Evolutionary conservation across 2,113 vertebrate species (phyloP).

Genomic region (Procapra przewalskii): DNA sequence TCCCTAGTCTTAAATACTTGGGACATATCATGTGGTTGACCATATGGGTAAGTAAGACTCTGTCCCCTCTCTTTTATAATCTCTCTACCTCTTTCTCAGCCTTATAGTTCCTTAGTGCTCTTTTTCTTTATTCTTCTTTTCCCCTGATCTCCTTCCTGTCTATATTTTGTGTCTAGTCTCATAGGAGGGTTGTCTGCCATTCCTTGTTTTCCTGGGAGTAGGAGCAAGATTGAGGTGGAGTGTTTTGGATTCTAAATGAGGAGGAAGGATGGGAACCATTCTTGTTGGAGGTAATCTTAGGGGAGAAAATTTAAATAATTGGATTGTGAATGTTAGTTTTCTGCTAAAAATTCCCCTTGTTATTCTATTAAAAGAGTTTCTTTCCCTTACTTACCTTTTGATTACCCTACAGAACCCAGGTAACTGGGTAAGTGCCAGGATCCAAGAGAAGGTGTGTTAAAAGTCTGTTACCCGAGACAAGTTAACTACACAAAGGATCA

Average conservation of each 20-base stretch:
- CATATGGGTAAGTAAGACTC: not conserved
- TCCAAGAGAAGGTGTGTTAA: not conserved
- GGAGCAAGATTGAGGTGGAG: not conserved
- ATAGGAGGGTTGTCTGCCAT: not conserved
- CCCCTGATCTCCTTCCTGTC: not conserved
- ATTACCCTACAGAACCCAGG: not conserved
- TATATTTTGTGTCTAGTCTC: not conserved
- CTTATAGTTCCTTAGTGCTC: not conserved
- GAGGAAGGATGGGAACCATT: not conserved
- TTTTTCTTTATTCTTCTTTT: not conserved
- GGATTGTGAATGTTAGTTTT: slow-evolving; percentile 18
- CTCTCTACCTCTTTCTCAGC: not conserved
- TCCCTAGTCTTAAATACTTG: not conserved
- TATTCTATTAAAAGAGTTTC: not conserved
- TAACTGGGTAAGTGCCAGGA: not conserved
- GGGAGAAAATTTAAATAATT: not conserved
- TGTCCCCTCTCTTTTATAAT: not conserved
- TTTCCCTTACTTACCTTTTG: not conserved
- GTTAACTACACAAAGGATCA: not conserved
- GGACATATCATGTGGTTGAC: not conserved
- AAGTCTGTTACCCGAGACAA: not conserved
- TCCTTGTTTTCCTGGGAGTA: not conserved
- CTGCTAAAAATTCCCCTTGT: not conserved
- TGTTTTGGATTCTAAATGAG: not conserved
- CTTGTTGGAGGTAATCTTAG: not conserved